phyloP scores from a whole-genome alignment of 2,113 vertebrate species.

The Muntiacus muntjak region DNA sequence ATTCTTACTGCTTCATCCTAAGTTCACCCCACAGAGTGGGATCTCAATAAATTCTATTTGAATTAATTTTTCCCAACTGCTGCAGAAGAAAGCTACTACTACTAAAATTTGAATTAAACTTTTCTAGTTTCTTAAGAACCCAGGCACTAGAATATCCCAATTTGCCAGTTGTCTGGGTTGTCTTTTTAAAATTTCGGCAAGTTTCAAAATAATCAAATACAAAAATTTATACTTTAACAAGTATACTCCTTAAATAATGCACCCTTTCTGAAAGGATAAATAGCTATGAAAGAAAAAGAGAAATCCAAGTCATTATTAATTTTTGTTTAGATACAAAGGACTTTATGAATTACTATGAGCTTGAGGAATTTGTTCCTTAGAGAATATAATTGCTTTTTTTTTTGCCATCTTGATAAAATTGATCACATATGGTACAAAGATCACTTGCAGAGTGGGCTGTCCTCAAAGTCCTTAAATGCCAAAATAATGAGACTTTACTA shows the following conservation, averaged over 20 bases:
- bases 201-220: constrained; percentile 5
- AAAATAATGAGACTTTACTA: constrained; percentile 36
- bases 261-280: not conserved
- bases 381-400: not conserved
- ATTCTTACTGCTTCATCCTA: not conserved
- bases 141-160: not conserved
- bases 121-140: not conserved
- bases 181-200: constrained; percentile 9
- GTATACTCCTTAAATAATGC: constrained; percentile 28
- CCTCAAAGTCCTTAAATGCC: constrained; percentile 24
- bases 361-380: constrained; percentile 38
- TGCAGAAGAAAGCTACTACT: not conserved
- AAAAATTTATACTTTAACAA: constrained; percentile 1
- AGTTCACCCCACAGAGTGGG: not conserved
- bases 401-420: constrained; percentile 43
- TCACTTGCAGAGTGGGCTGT: constrained; percentile 19
- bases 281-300: constrained; percentile 10
- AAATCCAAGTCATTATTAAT: not conserved
- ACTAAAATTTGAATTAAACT: not conserved
- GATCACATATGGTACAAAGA: constrained; percentile 54
- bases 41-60: not conserved
- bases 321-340: constrained; percentile 20
- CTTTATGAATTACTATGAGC: not conserved
- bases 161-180: not conserved
- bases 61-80: not conserved